Evolutionary conservation across 2,888 invertebrate genomes (phyloP).

Genomic region (Rotaria magnacalcarata): DNA sequence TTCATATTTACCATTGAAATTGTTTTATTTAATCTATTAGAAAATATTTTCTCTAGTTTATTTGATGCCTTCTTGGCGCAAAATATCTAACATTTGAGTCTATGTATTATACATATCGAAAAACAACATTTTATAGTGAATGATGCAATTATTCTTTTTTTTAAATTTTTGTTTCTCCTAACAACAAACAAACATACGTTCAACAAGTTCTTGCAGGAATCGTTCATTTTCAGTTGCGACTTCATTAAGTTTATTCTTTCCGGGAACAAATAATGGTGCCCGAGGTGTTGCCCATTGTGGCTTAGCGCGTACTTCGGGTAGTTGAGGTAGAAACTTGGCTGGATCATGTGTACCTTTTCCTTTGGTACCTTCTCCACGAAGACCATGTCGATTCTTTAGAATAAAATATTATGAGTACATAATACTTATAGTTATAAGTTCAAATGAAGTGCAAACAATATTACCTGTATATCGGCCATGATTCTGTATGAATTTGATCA

Average conservation of each 20-base stretch:
- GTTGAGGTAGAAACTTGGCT: conserved; percentile 56
- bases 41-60: no score
- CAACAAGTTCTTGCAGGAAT: conserved; percentile 20
- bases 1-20: no score
- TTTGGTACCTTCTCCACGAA: conserved; percentile 49
- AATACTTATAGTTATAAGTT: background rate
- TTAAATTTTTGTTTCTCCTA: background rate
- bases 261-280: background rate
- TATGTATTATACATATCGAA: background rate
- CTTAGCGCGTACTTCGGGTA: conserved; percentile 56
- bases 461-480: conserved; percentile 34
- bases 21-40: no score
- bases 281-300: conserved; percentile 53
- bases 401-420: background rate
- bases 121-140: no score
- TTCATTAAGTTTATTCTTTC: conserved; percentile 30
- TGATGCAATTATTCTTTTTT: no score
- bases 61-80: no score
- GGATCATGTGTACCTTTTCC: conserved; percentile 57
- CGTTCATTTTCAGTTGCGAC: background rate
- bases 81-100: background rate
- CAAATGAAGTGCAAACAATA: background rate
- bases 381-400: background rate
- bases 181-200: background rate
- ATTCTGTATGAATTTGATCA: conserved; percentile 23